phyloP scores from a whole-genome alignment of 1,140 invertebrate genomes.

The Plutomurus gul region DNA sequence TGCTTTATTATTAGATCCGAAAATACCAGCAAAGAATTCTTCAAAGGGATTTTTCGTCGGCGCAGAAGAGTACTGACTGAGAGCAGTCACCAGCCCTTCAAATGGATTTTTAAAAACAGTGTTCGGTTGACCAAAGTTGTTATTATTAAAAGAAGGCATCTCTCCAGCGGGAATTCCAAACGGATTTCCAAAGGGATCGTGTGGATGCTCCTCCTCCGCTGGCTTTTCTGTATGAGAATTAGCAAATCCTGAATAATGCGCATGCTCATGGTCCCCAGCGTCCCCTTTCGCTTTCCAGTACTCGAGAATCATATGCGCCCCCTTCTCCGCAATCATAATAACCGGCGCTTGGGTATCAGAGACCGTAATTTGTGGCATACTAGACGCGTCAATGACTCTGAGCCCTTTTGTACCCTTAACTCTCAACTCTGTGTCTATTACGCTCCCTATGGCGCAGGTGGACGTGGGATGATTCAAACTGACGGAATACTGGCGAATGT shows the following conservation, averaged over 20 bases:
- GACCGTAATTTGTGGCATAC: conserved; percentile 64
- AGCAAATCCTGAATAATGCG: neutral
- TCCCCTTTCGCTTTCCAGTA: conserved; percentile 46
- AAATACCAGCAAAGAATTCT: neutral
- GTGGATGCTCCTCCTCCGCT: neutral
- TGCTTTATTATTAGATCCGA: neutral
- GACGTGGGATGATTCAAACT: conserved; percentile 52
- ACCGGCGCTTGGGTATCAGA: conserved; percentile 61
- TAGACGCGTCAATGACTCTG: conserved; percentile 64
- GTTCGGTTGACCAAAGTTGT: neutral
- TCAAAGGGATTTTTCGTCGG: neutral
- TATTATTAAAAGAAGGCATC: neutral
- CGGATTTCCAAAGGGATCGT: neutral
- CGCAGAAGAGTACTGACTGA: neutral
- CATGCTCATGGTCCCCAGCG: neutral
- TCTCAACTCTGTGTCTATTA: conserved; percentile 61
- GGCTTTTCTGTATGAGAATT: too few relatives aligned
- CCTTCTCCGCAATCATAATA: conserved; percentile 63
- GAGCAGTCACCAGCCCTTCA: neutral
- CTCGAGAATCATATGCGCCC: conserved; percentile 51
- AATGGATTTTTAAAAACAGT: neutral
- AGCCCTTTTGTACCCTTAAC: conserved; percentile 60
- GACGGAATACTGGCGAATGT: neutral
- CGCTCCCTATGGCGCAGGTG: conserved; percentile 54
- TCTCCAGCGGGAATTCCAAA: neutral